Conservation (phyloP, 1,140 invertebrate genomes). For the Aphelenchoides fujianensis region DNA sequence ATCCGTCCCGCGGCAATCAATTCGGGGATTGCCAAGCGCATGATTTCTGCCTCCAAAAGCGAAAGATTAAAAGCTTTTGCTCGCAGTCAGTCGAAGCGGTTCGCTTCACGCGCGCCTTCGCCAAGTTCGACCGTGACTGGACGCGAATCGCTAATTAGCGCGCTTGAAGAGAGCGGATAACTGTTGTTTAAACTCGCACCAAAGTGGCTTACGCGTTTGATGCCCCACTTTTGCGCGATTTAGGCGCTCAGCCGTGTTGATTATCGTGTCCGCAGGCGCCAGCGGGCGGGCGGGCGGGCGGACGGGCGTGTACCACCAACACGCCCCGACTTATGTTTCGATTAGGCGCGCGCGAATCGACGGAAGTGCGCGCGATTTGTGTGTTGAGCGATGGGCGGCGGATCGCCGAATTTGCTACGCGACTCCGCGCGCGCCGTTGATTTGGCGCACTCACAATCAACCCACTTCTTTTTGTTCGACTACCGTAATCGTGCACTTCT, state of each 20-base stretch:
- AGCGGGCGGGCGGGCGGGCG: neutral
- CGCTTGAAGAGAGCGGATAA: neutral
- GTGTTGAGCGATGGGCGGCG: too few species aligned
- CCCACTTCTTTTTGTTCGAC: too few species aligned
- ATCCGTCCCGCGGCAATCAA: too few species aligned
- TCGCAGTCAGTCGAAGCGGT: too few species aligned
- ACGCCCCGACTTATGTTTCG: too few species aligned
- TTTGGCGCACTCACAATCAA: too few species aligned
- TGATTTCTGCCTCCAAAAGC: too few species aligned
- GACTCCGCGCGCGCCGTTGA: neutral
- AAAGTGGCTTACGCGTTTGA: neutral
- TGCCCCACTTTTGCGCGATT: neutral
- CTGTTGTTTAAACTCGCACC: neutral
- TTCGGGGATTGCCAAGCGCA: too few species aligned
- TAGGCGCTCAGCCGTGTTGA: neutral
- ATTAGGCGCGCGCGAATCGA: neutral
- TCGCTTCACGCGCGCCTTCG: neutral
- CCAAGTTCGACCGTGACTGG: constrained; percentile 1
- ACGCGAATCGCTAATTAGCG: neutral
- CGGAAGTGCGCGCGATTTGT: neutral
- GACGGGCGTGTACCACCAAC: neutral
- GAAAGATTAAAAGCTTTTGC: too few species aligned
- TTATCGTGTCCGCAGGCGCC: too few species aligned
- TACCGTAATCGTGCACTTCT: too few species aligned
- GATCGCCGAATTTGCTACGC: neutral